A percentile compares a stretch with the other conserved stretches of the same genome.
phyloP scores from a whole-genome alignment of 2,113 vertebrate genomes.

The Cochlearius cochlearius region DNA sequence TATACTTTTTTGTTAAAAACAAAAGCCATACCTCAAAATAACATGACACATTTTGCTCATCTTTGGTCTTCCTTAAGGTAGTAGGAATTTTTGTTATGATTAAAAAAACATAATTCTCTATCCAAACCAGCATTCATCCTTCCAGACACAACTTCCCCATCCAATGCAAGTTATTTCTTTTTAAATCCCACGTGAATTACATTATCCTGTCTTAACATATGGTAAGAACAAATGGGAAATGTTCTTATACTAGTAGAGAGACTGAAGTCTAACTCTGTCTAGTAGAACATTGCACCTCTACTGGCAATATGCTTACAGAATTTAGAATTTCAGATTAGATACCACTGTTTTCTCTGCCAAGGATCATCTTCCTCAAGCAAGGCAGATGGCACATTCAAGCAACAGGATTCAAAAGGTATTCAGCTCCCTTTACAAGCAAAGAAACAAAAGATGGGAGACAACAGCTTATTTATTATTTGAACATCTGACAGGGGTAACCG shows the following conservation, averaged over 20 bases:
- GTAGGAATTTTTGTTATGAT: background rate
- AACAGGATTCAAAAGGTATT: slow-evolving; percentile 10
- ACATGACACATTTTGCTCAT: background rate
- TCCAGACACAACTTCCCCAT: background rate
- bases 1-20: background rate
- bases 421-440: background rate
- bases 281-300: slow-evolving; percentile 8
- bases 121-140: background rate
- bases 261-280: slow-evolving; percentile 39
- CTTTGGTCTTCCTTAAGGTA: background rate
- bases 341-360: slow-evolving; percentile 9
- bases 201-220: slow-evolving; percentile 1
- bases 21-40: background rate
- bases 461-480: background rate
- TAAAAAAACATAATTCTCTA: background rate
- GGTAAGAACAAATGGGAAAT: slow-evolving; percentile 11
- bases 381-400: slow-evolving; percentile 16
- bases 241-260: background rate
- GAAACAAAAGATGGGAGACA: background rate
- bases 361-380: slow-evolving; percentile 8
- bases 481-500: background rate
- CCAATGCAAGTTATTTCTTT: background rate
- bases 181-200: background rate
- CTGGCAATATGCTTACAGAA: slow-evolving; percentile 20
- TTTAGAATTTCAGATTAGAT: slow-evolving; percentile 47